A percentile compares a stretch with the other conserved stretches of the same genome.
phyloP scores from a whole-genome alignment of 2,888 invertebrate species.

The Pasiphila rectangulata region DNA sequence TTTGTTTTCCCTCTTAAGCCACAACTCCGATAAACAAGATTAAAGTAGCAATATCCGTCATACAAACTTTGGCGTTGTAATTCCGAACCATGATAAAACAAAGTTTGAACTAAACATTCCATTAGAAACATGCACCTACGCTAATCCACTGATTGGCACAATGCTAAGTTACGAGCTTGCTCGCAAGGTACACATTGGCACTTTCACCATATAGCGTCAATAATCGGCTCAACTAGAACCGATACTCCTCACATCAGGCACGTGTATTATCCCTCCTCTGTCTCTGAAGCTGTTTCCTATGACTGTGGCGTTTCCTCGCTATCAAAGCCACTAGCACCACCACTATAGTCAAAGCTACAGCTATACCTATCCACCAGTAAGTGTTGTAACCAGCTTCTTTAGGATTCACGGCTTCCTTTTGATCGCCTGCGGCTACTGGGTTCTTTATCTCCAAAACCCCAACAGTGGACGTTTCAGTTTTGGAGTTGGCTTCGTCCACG shows the following conservation, averaged over 20 bases:
- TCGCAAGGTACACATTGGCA: conserved; percentile 47
- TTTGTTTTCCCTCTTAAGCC: too few species aligned
- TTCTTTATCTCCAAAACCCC: conserved; percentile 72
- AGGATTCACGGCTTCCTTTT: conserved; percentile 46
- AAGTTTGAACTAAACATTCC: neutral
- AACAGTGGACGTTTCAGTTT: conserved; percentile 70
- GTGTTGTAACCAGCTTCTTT: conserved; percentile 71
- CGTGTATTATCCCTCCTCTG: conserved; percentile 68
- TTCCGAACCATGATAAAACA: neutral
- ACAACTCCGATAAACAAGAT: too few species aligned
- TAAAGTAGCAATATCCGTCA: neutral
- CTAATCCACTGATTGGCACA: conserved; percentile 18
- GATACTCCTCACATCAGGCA: conserved; percentile 79
- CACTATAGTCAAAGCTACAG: conserved; percentile 64
- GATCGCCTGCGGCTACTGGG: conserved; percentile 55
- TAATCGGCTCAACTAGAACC: conserved; percentile 72
- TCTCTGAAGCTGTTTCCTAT: conserved; percentile 71
- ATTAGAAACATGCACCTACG: conserved; percentile 12
- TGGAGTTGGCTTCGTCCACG: conserved; percentile 53
- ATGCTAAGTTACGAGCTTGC: conserved; percentile 9
- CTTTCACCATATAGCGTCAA: conserved; percentile 53
- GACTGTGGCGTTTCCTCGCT: conserved; percentile 73
- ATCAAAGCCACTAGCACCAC: conserved; percentile 68
- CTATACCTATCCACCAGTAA: conserved; percentile 77
- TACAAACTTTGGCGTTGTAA: neutral